Conservation (phyloP, 2,888 invertebrate species). For the Eudasyphora cyanicolor region DNA sequence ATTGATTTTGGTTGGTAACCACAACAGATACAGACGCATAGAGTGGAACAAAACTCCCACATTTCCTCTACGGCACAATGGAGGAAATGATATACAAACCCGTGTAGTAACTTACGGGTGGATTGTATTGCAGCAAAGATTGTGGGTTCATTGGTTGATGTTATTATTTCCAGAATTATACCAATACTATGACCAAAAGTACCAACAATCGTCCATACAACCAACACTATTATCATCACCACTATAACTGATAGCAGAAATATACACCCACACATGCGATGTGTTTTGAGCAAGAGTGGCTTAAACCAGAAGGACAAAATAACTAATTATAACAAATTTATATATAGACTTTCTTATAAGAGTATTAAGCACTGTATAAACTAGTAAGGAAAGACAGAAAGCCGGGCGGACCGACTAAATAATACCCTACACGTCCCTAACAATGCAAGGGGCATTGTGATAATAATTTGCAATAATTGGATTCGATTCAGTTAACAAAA, state of each 20-base stretch:
- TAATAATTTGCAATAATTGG: too few relatives aligned
- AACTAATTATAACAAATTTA: too few relatives aligned
- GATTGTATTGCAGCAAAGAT: not conserved
- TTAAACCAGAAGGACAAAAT: too few relatives aligned
- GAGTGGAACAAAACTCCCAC: not conserved
- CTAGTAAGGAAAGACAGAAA: too few relatives aligned
- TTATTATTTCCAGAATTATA: slow-evolving; percentile 55
- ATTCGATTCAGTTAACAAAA: too few relatives aligned
- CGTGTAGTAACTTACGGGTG: not conserved
- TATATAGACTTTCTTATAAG: too few relatives aligned
- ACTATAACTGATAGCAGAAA: not conserved
- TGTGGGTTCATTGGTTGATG: slow-evolving; percentile 34
- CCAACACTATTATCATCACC: not conserved
- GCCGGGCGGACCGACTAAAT: too few relatives aligned
- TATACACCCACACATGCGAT: slow-evolving; percentile 17
- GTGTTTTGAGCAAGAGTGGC: too few relatives aligned
- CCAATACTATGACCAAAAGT: slow-evolving; percentile 28
- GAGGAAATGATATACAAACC: slow-evolving; percentile 6
- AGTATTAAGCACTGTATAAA: too few relatives aligned
- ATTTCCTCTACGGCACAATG: not conserved
- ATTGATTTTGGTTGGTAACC: slow-evolving; percentile 24
- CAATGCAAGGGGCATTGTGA: too few relatives aligned
- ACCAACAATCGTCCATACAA: not conserved
- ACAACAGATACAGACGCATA: slow-evolving; percentile 23
- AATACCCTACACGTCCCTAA: too few relatives aligned